Evolutionary conservation across 2,797 vertebrate genomes (phyloP), one percentile per base, ranked within the genome.

Genomic region (Pseudochirops corinnae): DNA sequence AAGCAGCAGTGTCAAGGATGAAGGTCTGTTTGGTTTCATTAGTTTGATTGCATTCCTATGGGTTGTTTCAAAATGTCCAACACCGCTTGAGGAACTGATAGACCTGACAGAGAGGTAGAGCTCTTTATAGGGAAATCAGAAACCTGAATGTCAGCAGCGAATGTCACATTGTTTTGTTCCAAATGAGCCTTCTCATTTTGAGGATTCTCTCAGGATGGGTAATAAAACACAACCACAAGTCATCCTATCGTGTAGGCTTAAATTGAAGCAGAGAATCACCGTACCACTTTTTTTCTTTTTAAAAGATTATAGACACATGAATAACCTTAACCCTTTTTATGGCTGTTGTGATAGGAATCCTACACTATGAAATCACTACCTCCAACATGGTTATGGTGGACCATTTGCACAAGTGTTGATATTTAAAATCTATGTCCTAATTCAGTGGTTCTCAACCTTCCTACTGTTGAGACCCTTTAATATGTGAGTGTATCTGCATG

Each of bases 341-440:
- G n/a, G 55, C 91, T 95, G n/a, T 96, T 97, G 96, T 95, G 29
- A 55, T 98, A 93, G 55, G 52, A 97, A 87, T 92, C 21, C 55
- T 93, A 62, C 67, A 96, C 94, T 97, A 67, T 92, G 56, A 93
- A 95, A 92, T 94, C 31, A 62, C 55, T 50, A 12, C 92, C 16
- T 29, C 29, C 60, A 55, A 94, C 39, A 94, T 39, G 94, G 53
- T 55, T 10, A 29, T 55, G 50, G 26, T 91, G 29, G 28, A 90
- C 31, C 60, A 90, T 96, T 90, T 95, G 60, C 93, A 94, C 18
- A 91, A 90, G 62, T 10, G 26, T 21, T 91, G 21, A 94, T 93
- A 97, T 93, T 90, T 96, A 94, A 97, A 94, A 55, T 94, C 94
- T 92, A 92, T 93, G 53, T 96, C 1, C 94, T 46, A 46, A 46